These are phyloP conservation scores for Lordiphosa andalusiaca DNA, from an alignment of 2,888 invertebrate genomes.

Conservation along the genomic window DNA sequence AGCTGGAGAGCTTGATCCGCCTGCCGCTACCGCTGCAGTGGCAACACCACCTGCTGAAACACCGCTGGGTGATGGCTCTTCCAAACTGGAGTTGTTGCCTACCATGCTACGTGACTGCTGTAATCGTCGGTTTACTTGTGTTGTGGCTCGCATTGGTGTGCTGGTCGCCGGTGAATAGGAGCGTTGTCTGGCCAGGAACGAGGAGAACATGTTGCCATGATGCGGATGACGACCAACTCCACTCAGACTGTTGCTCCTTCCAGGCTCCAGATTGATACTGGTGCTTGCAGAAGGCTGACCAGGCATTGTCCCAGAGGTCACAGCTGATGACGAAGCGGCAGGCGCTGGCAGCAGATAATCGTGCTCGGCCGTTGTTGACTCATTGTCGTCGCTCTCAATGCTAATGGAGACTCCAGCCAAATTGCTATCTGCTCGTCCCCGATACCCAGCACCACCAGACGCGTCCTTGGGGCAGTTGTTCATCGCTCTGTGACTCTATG, in stretches of 20 bases:
- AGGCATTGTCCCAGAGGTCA: constrained; percentile 33
- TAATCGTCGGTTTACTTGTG: constrained; percentile 55
- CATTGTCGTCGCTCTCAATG: constrained; percentile 62
- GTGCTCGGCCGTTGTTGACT: constrained; percentile 65
- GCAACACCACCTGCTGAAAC: no score
- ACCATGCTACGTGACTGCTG: constrained; percentile 45
- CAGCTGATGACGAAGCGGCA: constrained; percentile 32
- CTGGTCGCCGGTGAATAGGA: constrained; percentile 48
- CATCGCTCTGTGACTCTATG: constrained; percentile 34
- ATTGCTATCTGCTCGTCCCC: constrained; percentile 22
- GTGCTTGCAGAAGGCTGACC: constrained; percentile 31
- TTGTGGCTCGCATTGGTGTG: constrained; percentile 40
- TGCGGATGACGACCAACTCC: constrained; percentile 29
- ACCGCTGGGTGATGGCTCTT: constrained; percentile 28
- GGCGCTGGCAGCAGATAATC: constrained; percentile 54
- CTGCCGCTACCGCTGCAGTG: neutral
- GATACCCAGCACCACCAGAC: constrained; percentile 32
- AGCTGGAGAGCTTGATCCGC: constrained; percentile 18
- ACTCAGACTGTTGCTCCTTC: constrained; percentile 28
- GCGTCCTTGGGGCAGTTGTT: constrained; percentile 58
- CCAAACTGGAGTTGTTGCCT: constrained; percentile 33
- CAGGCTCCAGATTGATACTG: constrained; percentile 62
- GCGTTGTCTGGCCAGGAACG: constrained; percentile 51
- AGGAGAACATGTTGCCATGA: constrained; percentile 55
- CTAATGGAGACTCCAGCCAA: constrained; percentile 40